Percentiles rank a stretch among this genome's conserved stretches.
Evolutionary conservation across 37 sponge, comb jelly and placozoan genomes (phyloP).

Genomic region (Halisarca cf. caerulea): DNA sequence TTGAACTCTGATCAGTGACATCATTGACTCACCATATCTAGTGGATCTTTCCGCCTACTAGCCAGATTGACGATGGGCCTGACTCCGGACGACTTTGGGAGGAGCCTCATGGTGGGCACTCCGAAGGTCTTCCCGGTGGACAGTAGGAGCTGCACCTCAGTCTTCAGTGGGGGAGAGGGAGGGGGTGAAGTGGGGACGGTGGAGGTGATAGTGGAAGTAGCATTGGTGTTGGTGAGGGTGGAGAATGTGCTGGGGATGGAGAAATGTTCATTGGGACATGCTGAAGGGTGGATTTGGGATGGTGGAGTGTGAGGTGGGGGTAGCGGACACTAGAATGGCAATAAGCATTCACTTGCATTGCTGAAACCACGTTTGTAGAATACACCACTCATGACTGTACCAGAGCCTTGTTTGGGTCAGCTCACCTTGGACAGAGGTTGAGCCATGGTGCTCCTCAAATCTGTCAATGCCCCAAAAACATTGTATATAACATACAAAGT

Average conservation of each 20-base stretch:
- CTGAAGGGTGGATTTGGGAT: no score
- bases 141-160: conserved; percentile 21
- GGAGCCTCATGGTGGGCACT: conserved; percentile 49
- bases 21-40: background rate
- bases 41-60: background rate
- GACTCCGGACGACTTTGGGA: conserved; percentile 44
- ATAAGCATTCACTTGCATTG: no score
- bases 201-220: no score
- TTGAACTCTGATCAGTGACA: conserved; percentile 2
- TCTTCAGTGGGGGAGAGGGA: conserved; percentile 5
- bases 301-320: no score
- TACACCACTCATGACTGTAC: background rate
- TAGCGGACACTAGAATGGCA: no score
- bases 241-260: no score
- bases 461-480: background rate
- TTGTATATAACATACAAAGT: no score
- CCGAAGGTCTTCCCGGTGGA: conserved; percentile 44
- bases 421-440: background rate
- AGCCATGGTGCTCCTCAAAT: background rate
- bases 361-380: no score
- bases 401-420: background rate
- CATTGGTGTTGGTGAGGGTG: no score
- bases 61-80: conserved; percentile 59
- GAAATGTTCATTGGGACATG: no score
- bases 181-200: no score